Evolutionary conservation across 2,113 vertebrate genomes (phyloP).

Genomic region (Mesoclemmys tuberculata): DNA sequence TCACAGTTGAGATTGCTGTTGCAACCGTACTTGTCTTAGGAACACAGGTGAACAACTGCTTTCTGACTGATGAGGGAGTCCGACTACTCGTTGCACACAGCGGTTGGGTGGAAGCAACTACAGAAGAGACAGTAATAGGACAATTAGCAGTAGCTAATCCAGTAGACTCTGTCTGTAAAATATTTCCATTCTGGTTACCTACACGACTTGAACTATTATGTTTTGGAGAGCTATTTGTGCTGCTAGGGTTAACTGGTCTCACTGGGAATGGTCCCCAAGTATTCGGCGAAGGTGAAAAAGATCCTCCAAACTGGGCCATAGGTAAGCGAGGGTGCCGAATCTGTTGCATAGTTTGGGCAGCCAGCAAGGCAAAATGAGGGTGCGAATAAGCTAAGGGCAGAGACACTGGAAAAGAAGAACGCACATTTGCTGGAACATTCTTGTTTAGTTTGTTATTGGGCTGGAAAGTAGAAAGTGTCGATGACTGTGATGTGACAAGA

Average conservation of each 20-base stretch:
- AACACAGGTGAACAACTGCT: conserved; percentile 92
- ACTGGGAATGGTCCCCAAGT: conserved; percentile 99
- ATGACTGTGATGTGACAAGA: conserved; percentile 88
- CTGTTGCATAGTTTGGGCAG: conserved; percentile 99
- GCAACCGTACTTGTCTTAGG: conserved; percentile 84
- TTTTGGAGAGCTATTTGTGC: conserved; percentile 95
- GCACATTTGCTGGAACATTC: conserved; percentile 90
- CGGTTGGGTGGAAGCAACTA: conserved; percentile 77
- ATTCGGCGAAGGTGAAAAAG: conserved; percentile 93
- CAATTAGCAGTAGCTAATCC: conserved; percentile 77
- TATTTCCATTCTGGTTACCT: conserved; percentile 78
- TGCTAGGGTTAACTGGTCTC: conserved; percentile 95
- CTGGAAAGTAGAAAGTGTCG: conserved; percentile 89
- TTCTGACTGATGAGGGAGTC: conserved; percentile 92
- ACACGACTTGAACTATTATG: conserved; percentile 86
- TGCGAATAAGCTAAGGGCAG: conserved; percentile 95
- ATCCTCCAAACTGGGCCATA: conserved; percentile 98
- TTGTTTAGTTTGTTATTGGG: conserved; percentile 90
- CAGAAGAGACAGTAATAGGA: conserved; percentile 80
- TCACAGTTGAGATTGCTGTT: conserved; percentile 79
- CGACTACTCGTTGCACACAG: conserved; percentile 80
- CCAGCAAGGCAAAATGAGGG: conserved; percentile 95
- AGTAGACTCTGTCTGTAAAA: conserved; percentile 77
- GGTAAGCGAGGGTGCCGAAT: conserved; percentile 97
- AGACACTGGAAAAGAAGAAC: conserved; percentile 93